Conservation (phyloP, 2,888 invertebrate genomes). For the Tetragonula carbonaria region DNA sequence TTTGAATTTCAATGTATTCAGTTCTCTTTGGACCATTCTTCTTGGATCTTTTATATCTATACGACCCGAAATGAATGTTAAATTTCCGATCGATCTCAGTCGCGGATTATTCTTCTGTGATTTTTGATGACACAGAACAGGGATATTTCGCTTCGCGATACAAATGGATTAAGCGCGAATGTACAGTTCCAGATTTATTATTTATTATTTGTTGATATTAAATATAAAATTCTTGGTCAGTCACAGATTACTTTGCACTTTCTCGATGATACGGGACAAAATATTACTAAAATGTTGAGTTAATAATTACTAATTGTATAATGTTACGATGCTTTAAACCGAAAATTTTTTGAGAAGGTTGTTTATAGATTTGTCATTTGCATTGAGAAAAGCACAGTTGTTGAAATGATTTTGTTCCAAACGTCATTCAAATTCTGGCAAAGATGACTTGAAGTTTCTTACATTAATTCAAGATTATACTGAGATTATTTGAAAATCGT, state of each 20-base stretch:
- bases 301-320: no score
- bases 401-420: not conserved
- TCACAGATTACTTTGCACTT: no score
- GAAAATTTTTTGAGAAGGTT: not conserved
- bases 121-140: no score
- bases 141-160: no score
- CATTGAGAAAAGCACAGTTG: not conserved
- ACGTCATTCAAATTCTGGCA: not conserved
- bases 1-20: not conserved
- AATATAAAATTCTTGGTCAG: no score
- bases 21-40: not conserved
- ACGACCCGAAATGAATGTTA: not conserved
- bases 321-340: no score
- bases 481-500: not conserved
- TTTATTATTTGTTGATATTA: no score
- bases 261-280: no score
- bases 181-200: no score
- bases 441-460: not conserved
- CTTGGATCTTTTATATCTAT: not conserved
- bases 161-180: no score
- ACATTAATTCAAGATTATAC: not conserved
- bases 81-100: not conserved
- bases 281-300: no score
- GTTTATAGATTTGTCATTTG: not conserved
- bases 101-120: no score